Evolutionary conservation across 1,140 invertebrate genomes (phyloP).

Genomic region (Medauroidea extradentata): DNA sequence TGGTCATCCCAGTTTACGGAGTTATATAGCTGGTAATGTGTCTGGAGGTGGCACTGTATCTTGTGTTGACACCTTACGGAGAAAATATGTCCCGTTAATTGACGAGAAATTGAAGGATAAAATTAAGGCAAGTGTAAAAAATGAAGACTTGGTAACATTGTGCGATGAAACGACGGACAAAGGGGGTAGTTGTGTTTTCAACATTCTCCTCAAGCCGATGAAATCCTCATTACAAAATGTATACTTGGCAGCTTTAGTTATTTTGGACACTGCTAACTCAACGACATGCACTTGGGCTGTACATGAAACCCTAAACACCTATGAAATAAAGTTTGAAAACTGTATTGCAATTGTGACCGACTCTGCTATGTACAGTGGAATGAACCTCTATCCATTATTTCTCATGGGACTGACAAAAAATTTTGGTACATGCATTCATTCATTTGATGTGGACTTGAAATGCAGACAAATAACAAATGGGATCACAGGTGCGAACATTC

Average conservation of each 20-base stretch:
- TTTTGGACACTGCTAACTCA: conserved; percentile 7
- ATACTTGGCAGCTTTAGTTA: background rate
- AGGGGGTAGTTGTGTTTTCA: background rate
- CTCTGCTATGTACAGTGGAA: background rate
- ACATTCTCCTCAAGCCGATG: background rate
- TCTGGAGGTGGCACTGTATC: background rate
- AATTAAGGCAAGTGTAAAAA: background rate
- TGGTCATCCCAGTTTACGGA: background rate
- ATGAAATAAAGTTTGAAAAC: background rate
- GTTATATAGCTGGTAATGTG: background rate
- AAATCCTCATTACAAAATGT: background rate
- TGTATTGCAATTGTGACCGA: background rate
- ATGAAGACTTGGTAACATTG: background rate
- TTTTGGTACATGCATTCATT: too few relatives aligned
- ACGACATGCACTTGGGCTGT: background rate
- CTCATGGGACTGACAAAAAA: too few relatives aligned
- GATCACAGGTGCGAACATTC: too few relatives aligned
- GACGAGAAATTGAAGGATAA: background rate
- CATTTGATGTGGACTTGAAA: too few relatives aligned
- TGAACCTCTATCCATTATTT: too few relatives aligned
- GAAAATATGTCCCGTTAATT: conserved; percentile 1
- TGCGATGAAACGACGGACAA: conserved; percentile 1
- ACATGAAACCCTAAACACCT: background rate
- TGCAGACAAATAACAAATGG: too few relatives aligned
- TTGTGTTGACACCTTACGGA: background rate